Base-by-base conservation (phyloP, 1,140 invertebrate genomes). In the Hyles vespertilio region DNA sequence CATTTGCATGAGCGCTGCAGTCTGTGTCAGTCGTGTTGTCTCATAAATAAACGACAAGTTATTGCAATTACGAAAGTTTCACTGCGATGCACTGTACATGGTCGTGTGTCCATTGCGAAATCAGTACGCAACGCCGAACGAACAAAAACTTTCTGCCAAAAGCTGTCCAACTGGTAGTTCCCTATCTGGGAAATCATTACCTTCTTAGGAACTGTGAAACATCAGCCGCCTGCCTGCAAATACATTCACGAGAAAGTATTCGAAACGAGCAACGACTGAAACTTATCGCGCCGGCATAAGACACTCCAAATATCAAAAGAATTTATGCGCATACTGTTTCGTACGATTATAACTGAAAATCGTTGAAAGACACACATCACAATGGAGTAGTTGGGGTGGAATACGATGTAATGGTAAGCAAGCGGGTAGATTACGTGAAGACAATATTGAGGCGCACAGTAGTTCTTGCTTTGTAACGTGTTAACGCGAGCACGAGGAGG, bases 121-220 rank as follows among this genome's bases (percentile, higher is more conserved):
- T 65, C 59, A 47, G 75, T 66, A 72, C 59, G 69, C 65, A 72
- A 72, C 56, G 48, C 51, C 44, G n/a, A 48, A 22, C 46, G n/a
- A n/a, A 48, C 46, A 84, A 40, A 40, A 40, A 79, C 69, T 74
- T 71, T 79, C 72, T 69, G 69, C 72, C 73, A 71, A 81, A 81
- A 80, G 70, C 75, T 61, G 68, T 59, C 64, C 52, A 65, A 82
- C 79, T 65, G 76, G 82, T 82, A 63, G 69, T 77, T 69, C 65
- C 75, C 72, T 82, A 85, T 69, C 72, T 75, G 72, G 74, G 77
- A 77, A 79, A 79, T 78, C 77, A 56, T 50, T 34, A 55, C 58
- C 58, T 55, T 60, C 52, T 60, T 55, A 44, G 58, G 58, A 55
- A 60, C 50, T 51, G 51, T 55, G 58, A 55, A 32, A 58, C 11